A percentile compares a stretch with the other conserved stretches of the same genome.
phyloP scores from a whole-genome alignment of 1,140 invertebrate species.

The Solenopsis invicta region DNA sequence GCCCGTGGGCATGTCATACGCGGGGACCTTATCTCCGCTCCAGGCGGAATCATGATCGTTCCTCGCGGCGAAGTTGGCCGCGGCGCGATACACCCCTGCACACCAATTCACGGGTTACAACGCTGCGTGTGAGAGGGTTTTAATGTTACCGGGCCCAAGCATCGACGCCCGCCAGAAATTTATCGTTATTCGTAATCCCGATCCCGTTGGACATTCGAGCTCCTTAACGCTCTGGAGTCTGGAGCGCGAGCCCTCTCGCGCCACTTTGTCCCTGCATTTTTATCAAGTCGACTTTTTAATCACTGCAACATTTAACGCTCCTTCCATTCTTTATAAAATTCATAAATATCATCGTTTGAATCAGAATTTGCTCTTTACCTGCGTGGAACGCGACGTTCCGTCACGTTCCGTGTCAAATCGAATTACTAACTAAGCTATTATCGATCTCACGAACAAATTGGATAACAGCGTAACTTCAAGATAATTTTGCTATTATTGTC shows the following conservation, averaged over 20 bases:
- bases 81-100: conserved; percentile 74
- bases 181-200: conserved; percentile 84
- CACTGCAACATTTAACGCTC: not conserved
- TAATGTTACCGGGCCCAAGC: conserved; percentile 82
- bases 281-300: not conserved
- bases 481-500: conserved; percentile 21
- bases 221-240: conserved; percentile 58
- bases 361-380: not conserved
- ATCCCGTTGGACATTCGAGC: conserved; percentile 67
- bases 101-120: conserved; percentile 80
- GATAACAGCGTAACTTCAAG: conserved; percentile 18
- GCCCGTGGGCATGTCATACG: conserved; percentile 83
- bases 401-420: not conserved
- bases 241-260: too few relatives aligned
- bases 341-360: not conserved
- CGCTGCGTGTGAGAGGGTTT: conserved; percentile 85
- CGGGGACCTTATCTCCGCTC: conserved; percentile 81
- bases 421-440: conserved; percentile 33
- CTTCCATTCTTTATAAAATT: not conserved
- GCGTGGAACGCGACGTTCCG: not conserved
- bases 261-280: not conserved
- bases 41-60: conserved; percentile 84
- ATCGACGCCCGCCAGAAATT: conserved; percentile 78
- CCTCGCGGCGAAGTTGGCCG: conserved; percentile 78
- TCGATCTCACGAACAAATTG: not conserved